A percentile compares a stretch with the other conserved stretches of the same genome.
phyloP scores from a whole-genome alignment of 2,113 vertebrate species.

The Talpa occidentalis region DNA sequence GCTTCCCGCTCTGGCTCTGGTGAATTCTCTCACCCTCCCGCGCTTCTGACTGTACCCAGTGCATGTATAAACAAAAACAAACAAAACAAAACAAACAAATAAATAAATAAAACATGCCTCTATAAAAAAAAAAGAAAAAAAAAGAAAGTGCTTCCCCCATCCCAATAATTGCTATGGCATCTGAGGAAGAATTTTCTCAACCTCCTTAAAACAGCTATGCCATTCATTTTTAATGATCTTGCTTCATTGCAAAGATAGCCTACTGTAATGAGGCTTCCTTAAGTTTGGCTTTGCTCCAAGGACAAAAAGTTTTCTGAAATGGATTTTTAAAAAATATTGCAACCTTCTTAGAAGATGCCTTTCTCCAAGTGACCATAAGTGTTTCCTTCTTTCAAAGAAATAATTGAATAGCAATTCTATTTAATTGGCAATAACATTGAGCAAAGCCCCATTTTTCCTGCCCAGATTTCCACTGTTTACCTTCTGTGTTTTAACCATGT shows the following conservation, averaged over 20 bases:
- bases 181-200: not conserved
- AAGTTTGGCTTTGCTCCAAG: conserved; percentile 54
- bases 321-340: conserved; percentile 38
- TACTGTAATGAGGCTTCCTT: not conserved
- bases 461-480: conserved; percentile 57
- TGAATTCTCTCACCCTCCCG: too few species aligned
- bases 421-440: conserved; percentile 24
- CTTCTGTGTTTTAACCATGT: not conserved
- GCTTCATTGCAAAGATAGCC: not conserved
- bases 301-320: conserved; percentile 56
- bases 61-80: too few species aligned
- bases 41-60: too few species aligned
- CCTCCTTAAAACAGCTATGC: not conserved
- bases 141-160: not conserved
- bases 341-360: conserved; percentile 55
- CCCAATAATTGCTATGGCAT: not conserved
- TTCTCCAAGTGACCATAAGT: conserved; percentile 55
- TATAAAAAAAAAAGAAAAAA: too few species aligned
- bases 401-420: conserved; percentile 39
- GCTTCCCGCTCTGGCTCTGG: too few species aligned
- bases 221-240: conserved; percentile 40
- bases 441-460: not conserved
- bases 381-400: conserved; percentile 68
- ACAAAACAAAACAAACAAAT: too few species aligned
- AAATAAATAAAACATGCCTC: too few species aligned